Conservation (phyloP, 35 echinoderm and acorn worm genomes). For the Ophiothrix spiculata region DNA sequence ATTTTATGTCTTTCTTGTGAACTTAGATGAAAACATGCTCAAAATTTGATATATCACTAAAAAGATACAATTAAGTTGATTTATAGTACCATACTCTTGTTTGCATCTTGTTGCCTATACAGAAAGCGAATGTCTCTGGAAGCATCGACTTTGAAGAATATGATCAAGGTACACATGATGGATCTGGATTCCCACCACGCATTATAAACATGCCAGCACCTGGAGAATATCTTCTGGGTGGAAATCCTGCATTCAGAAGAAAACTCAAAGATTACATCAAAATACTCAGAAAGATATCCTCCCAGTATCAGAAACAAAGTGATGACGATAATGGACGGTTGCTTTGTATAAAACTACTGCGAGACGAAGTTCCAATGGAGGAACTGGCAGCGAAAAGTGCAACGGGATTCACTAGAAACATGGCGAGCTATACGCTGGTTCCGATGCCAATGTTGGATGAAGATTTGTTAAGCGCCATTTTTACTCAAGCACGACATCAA, state of each 20-base stretch:
- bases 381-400: conserved; percentile 12
- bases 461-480: neutral
- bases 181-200: no score
- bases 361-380: neutral
- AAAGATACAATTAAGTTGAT: no score
- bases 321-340: neutral
- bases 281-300: neutral
- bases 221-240: conserved; percentile 4
- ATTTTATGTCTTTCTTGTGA: no score
- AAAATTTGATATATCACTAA: no score
- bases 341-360: neutral
- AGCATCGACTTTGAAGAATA: no score
- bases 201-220: neutral
- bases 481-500: neutral
- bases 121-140: no score
- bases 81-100: no score
- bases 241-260: neutral
- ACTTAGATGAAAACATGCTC: no score
- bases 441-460: neutral
- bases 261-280: neutral
- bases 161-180: no score
- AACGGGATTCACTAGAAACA: neutral
- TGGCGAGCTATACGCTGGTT: no score
- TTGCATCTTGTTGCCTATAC: no score
- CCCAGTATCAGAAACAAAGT: neutral